A percentile compares a stretch with the other conserved stretches of the same genome.
These are phyloP conservation scores for Actinopyga echinites DNA, from an alignment of 53 echinoderm and acorn worm genomes.

Conservation along the genomic window DNA sequence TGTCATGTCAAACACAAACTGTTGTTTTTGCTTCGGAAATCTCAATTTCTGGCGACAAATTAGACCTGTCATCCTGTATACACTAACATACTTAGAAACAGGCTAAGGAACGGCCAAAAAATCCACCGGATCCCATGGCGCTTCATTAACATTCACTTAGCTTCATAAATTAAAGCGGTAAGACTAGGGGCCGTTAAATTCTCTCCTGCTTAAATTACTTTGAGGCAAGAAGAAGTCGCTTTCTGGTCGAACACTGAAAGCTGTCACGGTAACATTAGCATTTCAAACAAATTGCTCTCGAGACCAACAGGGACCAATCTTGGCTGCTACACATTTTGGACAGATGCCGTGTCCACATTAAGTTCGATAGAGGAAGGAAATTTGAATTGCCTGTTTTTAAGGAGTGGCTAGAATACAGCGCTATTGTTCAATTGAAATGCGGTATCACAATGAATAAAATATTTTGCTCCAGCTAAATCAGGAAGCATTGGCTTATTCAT, in stretches of 20 bases:
- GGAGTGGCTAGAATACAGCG: no score
- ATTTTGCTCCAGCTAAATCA: no score
- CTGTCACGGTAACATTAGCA: neutral
- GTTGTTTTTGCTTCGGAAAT: constrained; percentile 11
- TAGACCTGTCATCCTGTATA: constrained; percentile 19
- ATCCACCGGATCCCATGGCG: neutral
- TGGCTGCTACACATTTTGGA: no score
- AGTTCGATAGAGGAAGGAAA: no score
- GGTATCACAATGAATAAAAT: no score
- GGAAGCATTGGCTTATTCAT: no score
- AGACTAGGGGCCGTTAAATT: constrained; percentile 26
- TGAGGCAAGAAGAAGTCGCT: neutral
- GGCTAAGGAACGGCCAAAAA: neutral
- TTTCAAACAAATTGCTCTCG: neutral
- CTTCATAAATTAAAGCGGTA: constrained; percentile 20
- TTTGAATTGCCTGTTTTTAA: no score
- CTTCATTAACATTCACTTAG: constrained; percentile 29
- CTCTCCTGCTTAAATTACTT: constrained; percentile 18
- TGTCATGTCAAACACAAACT: neutral
- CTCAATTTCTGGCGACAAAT: neutral
- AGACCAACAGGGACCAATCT: no score
- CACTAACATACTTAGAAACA: neutral
- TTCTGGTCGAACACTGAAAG: neutral
- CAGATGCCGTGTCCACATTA: no score
- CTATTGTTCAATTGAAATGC: no score